Evolutionary conservation across 2,113 vertebrate species (phyloP).

Genomic region (Thalassoma bifasciatum): DNA sequence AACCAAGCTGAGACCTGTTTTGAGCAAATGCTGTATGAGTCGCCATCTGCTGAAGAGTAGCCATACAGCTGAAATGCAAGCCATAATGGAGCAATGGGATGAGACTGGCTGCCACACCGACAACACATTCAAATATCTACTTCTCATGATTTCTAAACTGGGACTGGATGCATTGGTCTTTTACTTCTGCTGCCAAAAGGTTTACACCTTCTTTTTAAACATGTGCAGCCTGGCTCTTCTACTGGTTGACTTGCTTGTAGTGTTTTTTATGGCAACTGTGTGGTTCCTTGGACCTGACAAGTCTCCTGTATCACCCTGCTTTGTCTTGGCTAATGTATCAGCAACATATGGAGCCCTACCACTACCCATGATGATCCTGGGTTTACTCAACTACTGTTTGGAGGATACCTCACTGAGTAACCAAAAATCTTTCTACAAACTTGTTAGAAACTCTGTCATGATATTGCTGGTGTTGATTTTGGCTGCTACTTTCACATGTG

Average conservation of each 20-base stretch:
- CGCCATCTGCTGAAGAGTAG: not conserved
- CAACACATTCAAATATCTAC: conserved; percentile 59
- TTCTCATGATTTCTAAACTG: conserved; percentile 70
- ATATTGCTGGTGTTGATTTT: conserved; percentile 67
- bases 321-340: conserved; percentile 66
- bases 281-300: conserved; percentile 43
- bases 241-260: conserved; percentile 67
- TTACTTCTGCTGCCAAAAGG: conserved; percentile 48
- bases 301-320: conserved; percentile 50
- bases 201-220: conserved; percentile 53
- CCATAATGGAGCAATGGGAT: conserved; percentile 51
- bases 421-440: not conserved
- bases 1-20: not conserved
- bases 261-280: not conserved
- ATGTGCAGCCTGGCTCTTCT: conserved; percentile 73
- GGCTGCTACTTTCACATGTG: conserved; percentile 45
- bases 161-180: conserved; percentile 56
- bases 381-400: conserved; percentile 64
- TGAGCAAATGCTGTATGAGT: not conserved
- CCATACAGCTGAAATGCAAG: conserved; percentile 59
- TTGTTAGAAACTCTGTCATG: conserved; percentile 25
- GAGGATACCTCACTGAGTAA: not conserved
- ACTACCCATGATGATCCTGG: conserved; percentile 68
- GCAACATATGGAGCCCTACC: conserved; percentile 68
- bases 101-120: not conserved